Base-by-base conservation (phyloP, 2,113 vertebrate species). In the Siphamia tubifer region DNA sequence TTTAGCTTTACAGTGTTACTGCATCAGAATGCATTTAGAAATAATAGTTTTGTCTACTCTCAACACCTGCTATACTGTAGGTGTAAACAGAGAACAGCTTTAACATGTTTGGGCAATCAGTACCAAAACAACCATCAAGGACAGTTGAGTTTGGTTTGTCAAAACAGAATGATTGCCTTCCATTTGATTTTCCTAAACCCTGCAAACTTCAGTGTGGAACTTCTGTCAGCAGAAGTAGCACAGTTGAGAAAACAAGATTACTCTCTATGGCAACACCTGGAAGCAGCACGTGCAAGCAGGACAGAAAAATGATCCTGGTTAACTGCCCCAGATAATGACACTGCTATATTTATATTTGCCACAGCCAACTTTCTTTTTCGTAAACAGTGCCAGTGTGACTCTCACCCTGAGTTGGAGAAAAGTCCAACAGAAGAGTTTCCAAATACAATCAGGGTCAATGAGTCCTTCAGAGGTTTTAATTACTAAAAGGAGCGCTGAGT, bases 181-280 rank as follows among this genome's bases (percentile, higher is more conserved):
- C 52, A 65, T 81, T 85, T 60, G 17, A 81, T 81, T 89, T 81
- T 69, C 71, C 77, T 79, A 63, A 84, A 80, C 62, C 53, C 19
- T 51, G 67, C 61, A 84, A 87, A 76, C 58, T 64, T 72, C 64
- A 61, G 7, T 34, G 69, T 66, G 63, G 70, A 84, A 79, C 79
- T 65, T 52, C 63, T 72, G 83, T 67, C 74, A 69, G 43, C 32
- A 8, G 65, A 69, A 79, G 45, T 32, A 12, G 81, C 60, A 40
- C 74, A 1, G 57, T 85, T 78, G 74, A 66, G 62, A 66, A 87
- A 90, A 88, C 84, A 89, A 70, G 81, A 90, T 91, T 84, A 86
- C 56, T 89, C 17, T 17, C 77, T 68, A 85, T 82, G 62, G 81
- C 68, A 88, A 88, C 86, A 86, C 82, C 84, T 83, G 71, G 66